Conservation (phyloP, 2,797 vertebrate genomes). For the Poeciliopsis infans region DNA sequence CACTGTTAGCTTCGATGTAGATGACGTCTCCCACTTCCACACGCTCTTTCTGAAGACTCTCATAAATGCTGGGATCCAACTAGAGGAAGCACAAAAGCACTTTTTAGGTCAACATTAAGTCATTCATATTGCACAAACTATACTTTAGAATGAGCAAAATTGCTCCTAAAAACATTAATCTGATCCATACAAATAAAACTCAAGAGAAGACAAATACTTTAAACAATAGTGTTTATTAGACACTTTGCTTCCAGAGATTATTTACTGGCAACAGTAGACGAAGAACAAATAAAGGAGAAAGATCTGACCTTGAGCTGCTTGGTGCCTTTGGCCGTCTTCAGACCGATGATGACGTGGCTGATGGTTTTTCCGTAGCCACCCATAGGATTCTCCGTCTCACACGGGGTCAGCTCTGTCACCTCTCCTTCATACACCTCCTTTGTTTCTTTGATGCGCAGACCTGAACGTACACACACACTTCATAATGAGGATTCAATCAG, state of each 20-base stretch:
- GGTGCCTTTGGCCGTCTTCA: slow-evolving; percentile 98
- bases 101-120: background rate
- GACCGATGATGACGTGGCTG: slow-evolving; percentile 97
- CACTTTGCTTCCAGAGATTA: background rate
- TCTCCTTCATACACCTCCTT: slow-evolving; percentile 99
- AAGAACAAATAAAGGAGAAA: background rate
- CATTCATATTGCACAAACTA: background rate
- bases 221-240: background rate
- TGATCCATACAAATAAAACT: background rate
- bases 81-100: slow-evolving; percentile 55
- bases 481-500: slow-evolving; percentile 38
- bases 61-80: slow-evolving; percentile 99
- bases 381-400: slow-evolving; percentile 99
- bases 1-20: slow-evolving; percentile 99
- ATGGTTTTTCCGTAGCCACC: slow-evolving; percentile 98
- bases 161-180: background rate
- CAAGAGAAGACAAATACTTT: background rate
- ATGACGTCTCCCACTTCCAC: slow-evolving; percentile 98
- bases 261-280: background rate
- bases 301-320: slow-evolving; percentile 94
- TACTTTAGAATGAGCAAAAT: background rate
- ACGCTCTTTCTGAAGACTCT: slow-evolving; percentile 97
- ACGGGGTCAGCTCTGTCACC: slow-evolving; percentile 96
- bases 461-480: slow-evolving; percentile 71
- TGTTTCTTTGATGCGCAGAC: slow-evolving; percentile 97